Conservation (phyloP, 2,797 vertebrate species). For the Chloroceryle inda region DNA sequence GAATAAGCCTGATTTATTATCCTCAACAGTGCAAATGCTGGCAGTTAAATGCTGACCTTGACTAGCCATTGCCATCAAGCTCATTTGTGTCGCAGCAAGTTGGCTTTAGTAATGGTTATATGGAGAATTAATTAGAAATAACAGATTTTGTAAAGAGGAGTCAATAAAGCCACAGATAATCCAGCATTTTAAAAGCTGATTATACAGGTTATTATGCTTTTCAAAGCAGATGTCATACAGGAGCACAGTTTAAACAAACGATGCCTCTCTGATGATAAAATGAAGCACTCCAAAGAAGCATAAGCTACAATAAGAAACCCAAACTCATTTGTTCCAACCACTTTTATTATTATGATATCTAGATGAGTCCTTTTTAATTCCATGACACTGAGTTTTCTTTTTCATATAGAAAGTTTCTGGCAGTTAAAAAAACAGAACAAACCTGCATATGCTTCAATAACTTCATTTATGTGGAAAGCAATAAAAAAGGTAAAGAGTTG, state of each 20-base stretch:
- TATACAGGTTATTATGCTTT: conserved; percentile 67
- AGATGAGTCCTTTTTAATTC: conserved; percentile 36
- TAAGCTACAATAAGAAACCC: conserved; percentile 47
- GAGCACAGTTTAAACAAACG: conserved; percentile 32
- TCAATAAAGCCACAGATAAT: conserved; percentile 66
- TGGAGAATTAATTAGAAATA: conserved; percentile 69
- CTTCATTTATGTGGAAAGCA: not conserved
- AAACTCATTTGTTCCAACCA: conserved; percentile 3
- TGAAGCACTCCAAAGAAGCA: conserved; percentile 11
- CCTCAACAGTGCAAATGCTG: conserved; percentile 28
- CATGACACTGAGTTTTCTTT: not conserved
- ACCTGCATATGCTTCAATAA: not conserved
- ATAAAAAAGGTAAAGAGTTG: conserved; percentile 21
- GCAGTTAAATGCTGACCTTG: conserved; percentile 57
- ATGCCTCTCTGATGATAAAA: conserved; percentile 43
- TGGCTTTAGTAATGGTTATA: conserved; percentile 32
- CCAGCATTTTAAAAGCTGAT: conserved; percentile 66
- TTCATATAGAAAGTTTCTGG: not conserved
- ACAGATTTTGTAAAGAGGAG: conserved; percentile 58
- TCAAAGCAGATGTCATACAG: conserved; percentile 60
- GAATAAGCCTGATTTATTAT: conserved; percentile 56
- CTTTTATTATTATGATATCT: conserved; percentile 44
- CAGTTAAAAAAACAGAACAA: conserved; percentile 13
- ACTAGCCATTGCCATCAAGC: conserved; percentile 43
- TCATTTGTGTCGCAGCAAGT: conserved; percentile 38